phyloP scores from a whole-genome alignment of 2,888 invertebrate species.

The Acanthococcus lagerstroemiae region DNA sequence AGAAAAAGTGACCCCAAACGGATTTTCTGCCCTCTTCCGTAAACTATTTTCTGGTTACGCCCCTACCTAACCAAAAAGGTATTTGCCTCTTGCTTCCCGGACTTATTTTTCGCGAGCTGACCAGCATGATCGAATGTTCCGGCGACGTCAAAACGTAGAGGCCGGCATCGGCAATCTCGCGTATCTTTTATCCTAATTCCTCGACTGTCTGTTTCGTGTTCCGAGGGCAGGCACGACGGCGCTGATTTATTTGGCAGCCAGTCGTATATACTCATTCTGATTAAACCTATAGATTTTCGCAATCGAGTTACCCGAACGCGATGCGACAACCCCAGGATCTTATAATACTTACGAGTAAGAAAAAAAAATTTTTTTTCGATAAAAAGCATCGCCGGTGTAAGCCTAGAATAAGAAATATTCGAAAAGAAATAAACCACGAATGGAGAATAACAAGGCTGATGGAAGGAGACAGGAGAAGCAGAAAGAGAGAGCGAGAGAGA shows the following conservation, averaged over 20 bases:
- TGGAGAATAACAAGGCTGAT: constrained; percentile 14
- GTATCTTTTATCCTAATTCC: not conserved
- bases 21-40: too few relatives aligned
- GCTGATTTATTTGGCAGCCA: not conserved
- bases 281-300: constrained; percentile 25
- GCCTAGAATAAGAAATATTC: constrained; percentile 28
- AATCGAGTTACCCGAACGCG: constrained; percentile 12
- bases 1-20: too few relatives aligned
- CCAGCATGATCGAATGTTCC: too few relatives aligned
- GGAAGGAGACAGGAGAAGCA: not conserved
- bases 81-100: too few relatives aligned
- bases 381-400: constrained; percentile 18
- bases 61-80: too few relatives aligned
- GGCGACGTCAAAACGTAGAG: too few relatives aligned
- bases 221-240: not conserved
- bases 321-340: constrained; percentile 11
- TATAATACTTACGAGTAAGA: not conserved
- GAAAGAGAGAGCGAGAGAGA: not conserved
- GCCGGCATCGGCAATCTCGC: too few relatives aligned
- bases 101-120: too few relatives aligned
- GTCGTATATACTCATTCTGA: constrained; percentile 9
- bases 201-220: not conserved
- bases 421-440: constrained; percentile 29
- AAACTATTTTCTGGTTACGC: too few relatives aligned
- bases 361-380: constrained; percentile 11